phyloP scores from a whole-genome alignment of 2,797 vertebrate species.

The Antrozous pallidus region DNA sequence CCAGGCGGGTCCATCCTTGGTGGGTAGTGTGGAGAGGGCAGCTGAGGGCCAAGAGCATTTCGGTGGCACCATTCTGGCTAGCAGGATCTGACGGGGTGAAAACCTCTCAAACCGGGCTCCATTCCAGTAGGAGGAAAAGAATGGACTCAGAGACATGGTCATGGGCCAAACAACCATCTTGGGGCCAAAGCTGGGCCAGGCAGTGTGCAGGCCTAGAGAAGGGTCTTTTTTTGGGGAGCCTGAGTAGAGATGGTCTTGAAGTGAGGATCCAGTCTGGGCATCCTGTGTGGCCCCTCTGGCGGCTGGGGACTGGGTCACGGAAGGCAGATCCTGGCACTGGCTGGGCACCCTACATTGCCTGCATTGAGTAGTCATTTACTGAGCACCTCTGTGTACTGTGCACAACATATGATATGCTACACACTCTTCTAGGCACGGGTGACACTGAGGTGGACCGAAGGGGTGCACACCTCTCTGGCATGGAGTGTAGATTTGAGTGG shows the following conservation, averaged over 20 bases:
- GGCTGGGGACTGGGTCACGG: not conserved
- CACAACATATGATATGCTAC: not conserved
- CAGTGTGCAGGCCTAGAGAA: not conserved
- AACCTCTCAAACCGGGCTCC: not conserved
- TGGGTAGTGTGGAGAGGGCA: not conserved
- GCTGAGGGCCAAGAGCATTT: not conserved
- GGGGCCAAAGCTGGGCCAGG: not conserved
- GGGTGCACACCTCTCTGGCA: not conserved
- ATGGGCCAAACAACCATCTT: not conserved
- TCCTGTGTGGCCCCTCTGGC: not conserved
- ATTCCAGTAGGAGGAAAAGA: not conserved
- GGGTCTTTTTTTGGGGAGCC: not conserved
- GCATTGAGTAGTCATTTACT: not conserved
- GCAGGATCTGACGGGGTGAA: not conserved
- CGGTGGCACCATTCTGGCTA: not conserved
- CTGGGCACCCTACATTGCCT: not conserved
- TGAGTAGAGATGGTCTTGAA: no score
- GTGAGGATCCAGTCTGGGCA: not conserved
- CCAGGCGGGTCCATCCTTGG: not conserved
- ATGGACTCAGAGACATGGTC: not conserved
- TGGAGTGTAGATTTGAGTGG: not conserved
- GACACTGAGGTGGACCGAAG: not conserved
- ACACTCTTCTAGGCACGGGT: not conserved
- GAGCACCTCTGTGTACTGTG: not conserved
- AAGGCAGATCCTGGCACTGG: accelerated